Evolutionary conservation across 1,140 invertebrate genomes (phyloP).

Genomic region (Coenobita brevimanus): DNA sequence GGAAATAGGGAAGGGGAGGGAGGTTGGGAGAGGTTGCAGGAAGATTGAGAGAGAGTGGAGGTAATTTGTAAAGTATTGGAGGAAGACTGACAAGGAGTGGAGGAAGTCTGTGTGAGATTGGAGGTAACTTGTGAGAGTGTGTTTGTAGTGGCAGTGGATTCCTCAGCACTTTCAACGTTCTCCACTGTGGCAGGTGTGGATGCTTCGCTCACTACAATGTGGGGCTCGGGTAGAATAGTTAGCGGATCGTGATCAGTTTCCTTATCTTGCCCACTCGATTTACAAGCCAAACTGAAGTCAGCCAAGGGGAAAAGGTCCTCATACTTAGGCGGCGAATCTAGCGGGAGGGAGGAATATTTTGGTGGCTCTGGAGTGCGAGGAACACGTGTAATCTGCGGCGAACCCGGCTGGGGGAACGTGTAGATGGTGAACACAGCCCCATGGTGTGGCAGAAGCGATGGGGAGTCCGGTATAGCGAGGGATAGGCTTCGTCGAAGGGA

Average conservation of each 20-base stretch:
- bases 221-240: background rate
- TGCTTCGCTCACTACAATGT: background rate
- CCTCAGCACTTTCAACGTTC: too few relatives aligned
- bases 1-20: too few relatives aligned
- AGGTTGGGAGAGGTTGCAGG: too few relatives aligned
- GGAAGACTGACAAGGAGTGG: too few relatives aligned
- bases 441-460: background rate
- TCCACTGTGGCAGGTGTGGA: too few relatives aligned
- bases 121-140: too few relatives aligned
- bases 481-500: background rate
- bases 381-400: background rate
- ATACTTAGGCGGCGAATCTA: conserved; percentile 43
- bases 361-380: background rate
- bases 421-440: conserved; percentile 46
- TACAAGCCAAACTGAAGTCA: background rate
- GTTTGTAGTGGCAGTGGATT: too few relatives aligned
- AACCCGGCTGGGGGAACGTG: conserved; percentile 27
- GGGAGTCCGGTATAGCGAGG: conserved; percentile 6
- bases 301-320: conserved; percentile 47
- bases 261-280: background rate
- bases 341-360: conserved; percentile 25
- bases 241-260: background rate
- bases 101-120: too few relatives aligned
- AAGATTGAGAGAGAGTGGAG: too few relatives aligned
- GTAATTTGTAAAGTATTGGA: too few relatives aligned